Percentiles rank a stretch among this genome's conserved stretches.
Conservation (phyloP, 2,797 vertebrate genomes). For the Apogon talboti region DNA sequence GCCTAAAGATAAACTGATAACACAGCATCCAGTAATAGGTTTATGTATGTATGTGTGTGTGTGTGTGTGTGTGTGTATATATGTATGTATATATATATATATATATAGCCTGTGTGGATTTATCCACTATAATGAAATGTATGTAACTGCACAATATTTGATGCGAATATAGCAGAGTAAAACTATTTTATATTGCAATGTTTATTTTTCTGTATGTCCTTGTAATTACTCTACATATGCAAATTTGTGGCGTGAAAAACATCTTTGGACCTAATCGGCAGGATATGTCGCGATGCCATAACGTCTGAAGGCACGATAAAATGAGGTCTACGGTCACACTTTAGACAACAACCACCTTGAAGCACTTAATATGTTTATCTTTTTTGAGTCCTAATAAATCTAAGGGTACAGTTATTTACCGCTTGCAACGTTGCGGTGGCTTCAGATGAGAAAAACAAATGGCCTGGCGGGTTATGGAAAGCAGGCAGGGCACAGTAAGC, state of each 20-base stretch:
- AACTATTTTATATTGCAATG: neutral
- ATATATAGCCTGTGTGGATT: neutral
- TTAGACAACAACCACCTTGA: conserved; percentile 1
- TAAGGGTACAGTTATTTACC: conserved; percentile 3
- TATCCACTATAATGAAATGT: neutral
- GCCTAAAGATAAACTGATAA: too few relatives aligned
- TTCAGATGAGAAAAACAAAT: conserved; percentile 53
- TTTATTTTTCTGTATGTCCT: neutral
- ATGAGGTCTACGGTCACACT: conserved; percentile 5
- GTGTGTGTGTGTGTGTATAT: too few relatives aligned
- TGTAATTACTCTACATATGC: neutral
- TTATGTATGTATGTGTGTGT: neutral
- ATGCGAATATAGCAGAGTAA: too few relatives aligned
- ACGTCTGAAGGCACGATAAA: conserved; percentile 15
- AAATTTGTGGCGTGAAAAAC: neutral
- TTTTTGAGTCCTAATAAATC: conserved; percentile 1
- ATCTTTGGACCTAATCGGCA: conserved; percentile 7
- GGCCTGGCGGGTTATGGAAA: conserved; percentile 69
- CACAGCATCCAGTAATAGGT: neutral
- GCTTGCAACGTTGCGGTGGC: conserved; percentile 17
- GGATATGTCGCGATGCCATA: conserved; percentile 1
- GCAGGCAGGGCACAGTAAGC: conserved; percentile 60
- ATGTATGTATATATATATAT: neutral
- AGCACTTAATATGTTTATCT: conserved; percentile 8
- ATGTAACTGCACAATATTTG: neutral